A percentile compares a stretch with the other conserved stretches of the same genome.
These are phyloP conservation scores for Ceratosolen fusciceps DNA, from an alignment of 1,140 invertebrate species.

Conservation along the genomic window DNA sequence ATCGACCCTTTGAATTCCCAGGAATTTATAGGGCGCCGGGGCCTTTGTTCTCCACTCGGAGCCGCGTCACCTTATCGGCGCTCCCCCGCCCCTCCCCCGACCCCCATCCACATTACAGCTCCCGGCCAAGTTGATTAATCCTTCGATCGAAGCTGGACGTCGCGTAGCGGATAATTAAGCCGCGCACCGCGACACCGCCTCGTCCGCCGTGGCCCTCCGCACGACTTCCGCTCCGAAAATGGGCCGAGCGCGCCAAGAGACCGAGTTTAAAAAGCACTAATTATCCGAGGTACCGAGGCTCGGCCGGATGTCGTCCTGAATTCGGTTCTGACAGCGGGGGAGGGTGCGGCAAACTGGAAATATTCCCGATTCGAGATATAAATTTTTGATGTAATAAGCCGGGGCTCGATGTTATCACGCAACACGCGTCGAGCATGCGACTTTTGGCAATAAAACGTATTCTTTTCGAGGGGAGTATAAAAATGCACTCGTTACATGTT, in stretches of 20 bases:
- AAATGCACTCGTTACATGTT: background rate
- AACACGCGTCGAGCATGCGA: background rate
- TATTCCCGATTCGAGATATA: background rate
- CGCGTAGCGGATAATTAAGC: too few relatives aligned
- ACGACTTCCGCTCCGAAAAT: too few relatives aligned
- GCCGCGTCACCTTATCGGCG: background rate
- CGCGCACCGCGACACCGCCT: too few relatives aligned
- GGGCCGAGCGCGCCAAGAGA: too few relatives aligned
- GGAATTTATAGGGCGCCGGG: conserved; percentile 5
- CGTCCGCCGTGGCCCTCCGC: too few relatives aligned
- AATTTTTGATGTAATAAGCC: conserved; percentile 50
- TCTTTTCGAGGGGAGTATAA: conserved; percentile 1
- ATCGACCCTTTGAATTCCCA: background rate
- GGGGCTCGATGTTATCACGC: conserved; percentile 58
- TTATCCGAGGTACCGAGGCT: background rate
- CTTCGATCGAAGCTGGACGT: too few relatives aligned
- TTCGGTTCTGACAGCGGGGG: too few relatives aligned
- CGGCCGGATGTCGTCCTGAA: background rate
- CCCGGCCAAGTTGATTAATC: too few relatives aligned
- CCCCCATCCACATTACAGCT: background rate
- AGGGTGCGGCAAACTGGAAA: background rate
- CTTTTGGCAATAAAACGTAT: conserved; percentile 1
- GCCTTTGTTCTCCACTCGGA: background rate
- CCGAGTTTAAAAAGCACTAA: background rate
- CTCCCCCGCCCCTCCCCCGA: too few relatives aligned